Evolutionary conservation across 2,888 invertebrate genomes (phyloP).

Genomic region (Microctonus aethiopoides): DNA sequence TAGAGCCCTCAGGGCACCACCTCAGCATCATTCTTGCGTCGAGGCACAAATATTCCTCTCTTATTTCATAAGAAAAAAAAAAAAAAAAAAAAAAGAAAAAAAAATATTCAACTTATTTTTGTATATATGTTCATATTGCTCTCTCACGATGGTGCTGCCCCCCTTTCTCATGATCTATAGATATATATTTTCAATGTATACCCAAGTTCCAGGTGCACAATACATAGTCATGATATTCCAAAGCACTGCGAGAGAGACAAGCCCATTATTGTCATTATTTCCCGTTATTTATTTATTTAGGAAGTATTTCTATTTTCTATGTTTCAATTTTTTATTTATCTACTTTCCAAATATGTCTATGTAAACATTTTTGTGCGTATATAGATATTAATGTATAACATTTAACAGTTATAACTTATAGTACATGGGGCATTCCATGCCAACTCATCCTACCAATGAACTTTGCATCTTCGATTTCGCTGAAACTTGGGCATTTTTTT

Average conservation of each 20-base stretch:
- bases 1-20: background rate
- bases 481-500: too few relatives aligned
- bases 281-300: background rate
- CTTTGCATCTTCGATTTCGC: too few relatives aligned
- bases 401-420: too few relatives aligned
- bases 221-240: background rate
- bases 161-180: background rate
- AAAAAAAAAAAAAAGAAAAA: too few relatives aligned
- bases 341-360: background rate
- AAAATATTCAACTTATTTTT: too few relatives aligned
- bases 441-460: too few relatives aligned
- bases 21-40: background rate
- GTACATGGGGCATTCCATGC: too few relatives aligned
- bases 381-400: background rate
- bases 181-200: background rate
- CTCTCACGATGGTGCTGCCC: background rate
- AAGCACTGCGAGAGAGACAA: background rate
- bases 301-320: background rate
- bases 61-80: background rate
- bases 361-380: background rate
- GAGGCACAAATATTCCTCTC: background rate
- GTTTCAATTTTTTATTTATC: background rate
- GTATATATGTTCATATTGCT: background rate
- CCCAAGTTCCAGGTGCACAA: background rate
- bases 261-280: background rate